Evolutionary conservation across 2,797 vertebrate genomes (phyloP).

Genomic region (Benthosema pterotum): DNA sequence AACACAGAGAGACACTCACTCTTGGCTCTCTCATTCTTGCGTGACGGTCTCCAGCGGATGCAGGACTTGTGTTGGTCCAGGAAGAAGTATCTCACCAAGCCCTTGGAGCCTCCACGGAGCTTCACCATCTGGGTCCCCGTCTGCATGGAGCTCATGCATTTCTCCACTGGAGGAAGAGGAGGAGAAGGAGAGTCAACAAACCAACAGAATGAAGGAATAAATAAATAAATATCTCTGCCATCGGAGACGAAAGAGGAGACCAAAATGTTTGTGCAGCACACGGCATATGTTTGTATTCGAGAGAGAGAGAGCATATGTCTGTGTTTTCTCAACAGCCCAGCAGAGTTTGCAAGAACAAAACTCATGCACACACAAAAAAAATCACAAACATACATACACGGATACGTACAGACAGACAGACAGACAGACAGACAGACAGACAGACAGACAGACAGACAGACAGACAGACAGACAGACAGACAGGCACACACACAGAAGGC

Average conservation of each 20-base stretch:
- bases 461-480: background rate
- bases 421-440: background rate
- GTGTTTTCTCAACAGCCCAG: conserved; percentile 17
- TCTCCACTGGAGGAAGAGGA: conserved; percentile 85
- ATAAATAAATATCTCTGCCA: background rate
- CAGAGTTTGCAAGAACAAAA: conserved; percentile 8
- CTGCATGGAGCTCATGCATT: conserved; percentile 97
- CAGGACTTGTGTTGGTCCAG: conserved; percentile 96
- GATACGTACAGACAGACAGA: conserved; percentile 9
- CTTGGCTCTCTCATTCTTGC: conserved; percentile 98
- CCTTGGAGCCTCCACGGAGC: conserved; percentile 92
- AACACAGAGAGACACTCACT: conserved; percentile 83
- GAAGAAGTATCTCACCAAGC: conserved; percentile 92
- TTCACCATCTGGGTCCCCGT: conserved; percentile 97
- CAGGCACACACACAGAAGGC: background rate
- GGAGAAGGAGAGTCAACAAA: conserved; percentile 17
- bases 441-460: background rate
- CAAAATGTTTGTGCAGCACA: conserved; percentile 1
- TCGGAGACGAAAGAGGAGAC: no score
- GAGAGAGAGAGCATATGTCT: background rate
- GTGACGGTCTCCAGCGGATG: conserved; percentile 95
- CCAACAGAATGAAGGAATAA: background rate
- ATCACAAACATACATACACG: conserved; percentile 6
- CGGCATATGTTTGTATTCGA: conserved; percentile 3
- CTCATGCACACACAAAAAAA: conserved; percentile 24